phyloP scores from a whole-genome alignment of 2,888 invertebrate genomes.

The Dicyrtomina minuta region DNA sequence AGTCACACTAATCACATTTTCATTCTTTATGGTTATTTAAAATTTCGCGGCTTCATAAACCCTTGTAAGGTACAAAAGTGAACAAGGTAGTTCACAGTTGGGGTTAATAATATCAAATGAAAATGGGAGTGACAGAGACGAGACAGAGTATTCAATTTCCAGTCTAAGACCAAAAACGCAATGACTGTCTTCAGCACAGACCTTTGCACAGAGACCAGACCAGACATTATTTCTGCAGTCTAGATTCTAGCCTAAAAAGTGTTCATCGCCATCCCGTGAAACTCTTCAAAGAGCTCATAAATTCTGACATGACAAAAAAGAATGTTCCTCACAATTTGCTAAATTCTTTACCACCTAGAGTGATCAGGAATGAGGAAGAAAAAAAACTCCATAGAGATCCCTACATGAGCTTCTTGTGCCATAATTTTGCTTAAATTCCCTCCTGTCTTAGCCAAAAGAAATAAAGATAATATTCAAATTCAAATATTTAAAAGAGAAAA shows the following conservation, averaged over 20 bases:
- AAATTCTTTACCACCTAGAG: conserved; percentile 25
- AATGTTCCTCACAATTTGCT: conserved; percentile 28
- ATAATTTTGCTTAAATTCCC: too few relatives aligned
- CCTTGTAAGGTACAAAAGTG: too few relatives aligned
- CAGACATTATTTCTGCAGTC: too few relatives aligned
- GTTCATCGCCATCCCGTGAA: conserved; percentile 9
- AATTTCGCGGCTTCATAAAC: not conserved
- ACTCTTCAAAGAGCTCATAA: conserved; percentile 21
- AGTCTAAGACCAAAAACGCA: too few relatives aligned
- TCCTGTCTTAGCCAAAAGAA: too few relatives aligned
- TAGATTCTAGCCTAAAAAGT: not conserved
- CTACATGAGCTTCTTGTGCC: not conserved
- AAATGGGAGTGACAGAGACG: not conserved
- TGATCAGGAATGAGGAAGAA: not conserved
- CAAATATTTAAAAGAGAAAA: too few relatives aligned
- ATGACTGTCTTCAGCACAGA: too few relatives aligned
- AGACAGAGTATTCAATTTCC: not conserved
- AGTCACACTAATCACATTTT: too few relatives aligned
- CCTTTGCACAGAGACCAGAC: too few relatives aligned
- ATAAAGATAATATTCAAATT: too few relatives aligned
- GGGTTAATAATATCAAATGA: not conserved
- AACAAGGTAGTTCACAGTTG: too few relatives aligned
- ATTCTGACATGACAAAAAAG: conserved; percentile 23
- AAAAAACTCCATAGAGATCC: not conserved
- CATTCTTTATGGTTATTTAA: too few relatives aligned